Percentiles rank a stretch among this genome's conserved stretches.
These are phyloP conservation scores for Solenopsis invicta DNA, from an alignment of 1,140 invertebrate genomes.

Conservation along the genomic window DNA sequence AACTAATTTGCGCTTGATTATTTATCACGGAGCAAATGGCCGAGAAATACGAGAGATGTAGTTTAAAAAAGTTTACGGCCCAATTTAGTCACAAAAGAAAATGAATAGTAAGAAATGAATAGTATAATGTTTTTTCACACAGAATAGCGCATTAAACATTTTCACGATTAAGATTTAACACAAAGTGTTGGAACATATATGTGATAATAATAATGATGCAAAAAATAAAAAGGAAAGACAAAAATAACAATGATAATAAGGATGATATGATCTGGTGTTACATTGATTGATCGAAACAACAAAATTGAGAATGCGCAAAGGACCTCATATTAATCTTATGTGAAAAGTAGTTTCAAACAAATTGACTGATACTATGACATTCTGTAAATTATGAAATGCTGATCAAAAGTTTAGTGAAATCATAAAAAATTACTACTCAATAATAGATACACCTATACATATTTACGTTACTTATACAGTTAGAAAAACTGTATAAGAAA, in stretches of 20 bases:
- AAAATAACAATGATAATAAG: slow-evolving; percentile 7
- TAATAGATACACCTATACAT: too few relatives aligned
- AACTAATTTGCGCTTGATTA: slow-evolving; percentile 12
- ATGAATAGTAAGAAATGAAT: slow-evolving; percentile 60
- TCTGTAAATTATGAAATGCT: too few relatives aligned
- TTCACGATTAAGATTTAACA: slow-evolving; percentile 31
- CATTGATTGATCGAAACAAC: background rate
- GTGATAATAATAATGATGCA: slow-evolving; percentile 17
- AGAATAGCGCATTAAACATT: slow-evolving; percentile 17
- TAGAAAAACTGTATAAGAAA: too few relatives aligned
- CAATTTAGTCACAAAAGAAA: slow-evolving; percentile 46
- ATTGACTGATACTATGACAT: too few relatives aligned
- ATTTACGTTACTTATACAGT: too few relatives aligned
- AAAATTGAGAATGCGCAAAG: background rate
- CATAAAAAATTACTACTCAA: too few relatives aligned
- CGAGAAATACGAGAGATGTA: background rate
- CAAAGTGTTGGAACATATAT: slow-evolving; percentile 13
- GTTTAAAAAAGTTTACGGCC: slow-evolving; percentile 10
- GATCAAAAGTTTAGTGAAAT: too few relatives aligned
- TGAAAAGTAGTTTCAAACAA: too few relatives aligned
- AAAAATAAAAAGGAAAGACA: background rate
- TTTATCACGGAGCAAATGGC: slow-evolving; percentile 1
- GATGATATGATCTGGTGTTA: slow-evolving; percentile 3
- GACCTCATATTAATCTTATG: too few relatives aligned
- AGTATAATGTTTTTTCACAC: slow-evolving; percentile 69